Conservation (phyloP, 2,888 invertebrate species). For the Synanthedon andrenaeformis region DNA sequence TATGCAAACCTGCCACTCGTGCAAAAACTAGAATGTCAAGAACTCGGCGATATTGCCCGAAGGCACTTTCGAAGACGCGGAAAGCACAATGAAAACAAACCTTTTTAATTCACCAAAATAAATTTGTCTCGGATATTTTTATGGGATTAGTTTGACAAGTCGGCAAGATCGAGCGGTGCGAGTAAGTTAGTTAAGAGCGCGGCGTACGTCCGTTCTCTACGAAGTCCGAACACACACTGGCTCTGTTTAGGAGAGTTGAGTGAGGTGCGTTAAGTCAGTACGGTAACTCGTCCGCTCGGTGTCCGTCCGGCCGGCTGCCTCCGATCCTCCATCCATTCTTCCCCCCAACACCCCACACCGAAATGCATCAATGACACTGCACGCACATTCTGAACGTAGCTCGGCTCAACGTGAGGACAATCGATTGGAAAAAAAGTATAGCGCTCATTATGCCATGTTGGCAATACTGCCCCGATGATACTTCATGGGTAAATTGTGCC, state of each 20-base stretch:
- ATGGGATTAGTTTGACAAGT: conserved; percentile 19
- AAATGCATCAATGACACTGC: conserved; percentile 69
- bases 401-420: conserved; percentile 31
- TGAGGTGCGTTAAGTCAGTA: conserved; percentile 9
- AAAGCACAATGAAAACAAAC: conserved; percentile 45
- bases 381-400: conserved; percentile 56
- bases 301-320: conserved; percentile 37
- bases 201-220: conserved; percentile 47
- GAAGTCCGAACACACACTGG: conserved; percentile 62
- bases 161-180: conserved; percentile 51
- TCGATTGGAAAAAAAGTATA: conserved; percentile 35
- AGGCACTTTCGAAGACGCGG: conserved; percentile 8
- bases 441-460: conserved; percentile 1
- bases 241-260: not conserved
- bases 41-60: conserved; percentile 4
- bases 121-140: conserved; percentile 17
- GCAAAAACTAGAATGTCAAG: conserved; percentile 49
- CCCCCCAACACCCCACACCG: conserved; percentile 51
- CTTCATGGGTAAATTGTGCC: not conserved
- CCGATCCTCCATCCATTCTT: conserved; percentile 39
- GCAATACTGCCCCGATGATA: not conserved
- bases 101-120: conserved; percentile 29
- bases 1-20: conserved; percentile 48
- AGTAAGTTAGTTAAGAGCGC: conserved; percentile 50
- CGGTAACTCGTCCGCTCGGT: conserved; percentile 5